Conservation (phyloP, 2,797 vertebrate species). For the Mormyrus proboscirostris region DNA sequence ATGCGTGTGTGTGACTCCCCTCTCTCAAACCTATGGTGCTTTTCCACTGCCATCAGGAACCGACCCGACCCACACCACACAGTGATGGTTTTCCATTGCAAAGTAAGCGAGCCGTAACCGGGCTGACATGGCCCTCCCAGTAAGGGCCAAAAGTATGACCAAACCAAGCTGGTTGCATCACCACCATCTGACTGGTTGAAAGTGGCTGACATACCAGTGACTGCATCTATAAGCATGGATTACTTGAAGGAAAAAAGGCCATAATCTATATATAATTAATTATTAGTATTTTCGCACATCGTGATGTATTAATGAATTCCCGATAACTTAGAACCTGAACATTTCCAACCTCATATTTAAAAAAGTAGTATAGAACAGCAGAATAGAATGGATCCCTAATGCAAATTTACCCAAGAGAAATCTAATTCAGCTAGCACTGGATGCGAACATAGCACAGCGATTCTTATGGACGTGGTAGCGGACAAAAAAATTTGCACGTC, state of each 20-base stretch:
- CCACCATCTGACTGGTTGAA: neutral
- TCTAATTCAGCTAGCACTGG: neutral
- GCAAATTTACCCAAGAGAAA: neutral
- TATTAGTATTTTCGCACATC: neutral
- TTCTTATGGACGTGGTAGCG: neutral
- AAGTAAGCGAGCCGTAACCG: neutral
- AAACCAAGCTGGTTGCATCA: neutral
- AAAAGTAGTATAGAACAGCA: neutral
- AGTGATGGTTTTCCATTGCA: neutral
- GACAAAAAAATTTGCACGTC: neutral
- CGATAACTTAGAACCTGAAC: neutral
- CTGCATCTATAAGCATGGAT: neutral
- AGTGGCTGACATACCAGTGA: neutral
- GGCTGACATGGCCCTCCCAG: neutral
- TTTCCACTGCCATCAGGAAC: neutral
- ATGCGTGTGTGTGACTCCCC: conserved; percentile 4
- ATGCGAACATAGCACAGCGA: neutral
- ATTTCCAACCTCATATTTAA: neutral
- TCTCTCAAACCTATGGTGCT: neutral
- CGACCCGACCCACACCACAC: neutral
- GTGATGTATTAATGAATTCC: neutral
- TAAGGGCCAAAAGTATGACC: neutral
- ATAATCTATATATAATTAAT: neutral
- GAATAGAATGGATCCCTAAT: neutral
- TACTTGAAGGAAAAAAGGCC: neutral